Evolutionary conservation across 1,140 invertebrate species (phyloP), one percentile per base, ranked within the genome.

Genomic region (Pachypeltis micranthus): DNA sequence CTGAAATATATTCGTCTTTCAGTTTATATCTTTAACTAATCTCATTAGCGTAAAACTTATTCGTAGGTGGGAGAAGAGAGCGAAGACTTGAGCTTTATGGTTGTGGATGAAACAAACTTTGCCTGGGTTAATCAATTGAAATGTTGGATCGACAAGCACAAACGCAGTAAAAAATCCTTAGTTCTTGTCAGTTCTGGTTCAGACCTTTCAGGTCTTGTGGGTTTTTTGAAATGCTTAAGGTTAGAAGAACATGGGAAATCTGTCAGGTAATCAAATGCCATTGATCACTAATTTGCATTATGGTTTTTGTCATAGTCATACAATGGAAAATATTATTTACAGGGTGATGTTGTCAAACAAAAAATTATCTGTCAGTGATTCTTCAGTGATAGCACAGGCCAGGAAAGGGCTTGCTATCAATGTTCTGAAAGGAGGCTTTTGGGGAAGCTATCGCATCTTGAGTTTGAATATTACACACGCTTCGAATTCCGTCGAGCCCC

Each of bases 181-280:
- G 83, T 91, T 70, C 72, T 91, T 4, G 81, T 88, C 16, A 80
- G 79, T 57, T 79, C 86, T 71, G 79, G 78, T 0, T 82, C 86
- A 70, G 80, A 84, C 65, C 72, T 72, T 21, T 86, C 78, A 72
- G 93, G 95, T 59, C 78, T 93, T 25, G 75, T 96, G 51, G 95
- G 95, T 47, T 75, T 98, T 66, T 83, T 88, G 61, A 94, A 91
- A 68, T 98, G 95, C 72, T 76, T 98, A 39, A 85, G 86, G 68
- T 80, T 81, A 67, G 94, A 97, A 69, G 81, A 82, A 10, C 80
- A 81, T 63, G 83, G 84, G 60, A 79, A 83, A 65, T 73, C 81
- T 10, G 73, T 59, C 21, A 65, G 67, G 69, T 71, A 63, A 29
- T 59, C 26, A 3, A 55, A 12, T 7, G 24, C n/a, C 34, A 44